Percentiles rank a stretch among this genome's conserved stretches.
phyloP scores from a whole-genome alignment of 2,888 invertebrate genomes.

The Drosophila lutescens region DNA sequence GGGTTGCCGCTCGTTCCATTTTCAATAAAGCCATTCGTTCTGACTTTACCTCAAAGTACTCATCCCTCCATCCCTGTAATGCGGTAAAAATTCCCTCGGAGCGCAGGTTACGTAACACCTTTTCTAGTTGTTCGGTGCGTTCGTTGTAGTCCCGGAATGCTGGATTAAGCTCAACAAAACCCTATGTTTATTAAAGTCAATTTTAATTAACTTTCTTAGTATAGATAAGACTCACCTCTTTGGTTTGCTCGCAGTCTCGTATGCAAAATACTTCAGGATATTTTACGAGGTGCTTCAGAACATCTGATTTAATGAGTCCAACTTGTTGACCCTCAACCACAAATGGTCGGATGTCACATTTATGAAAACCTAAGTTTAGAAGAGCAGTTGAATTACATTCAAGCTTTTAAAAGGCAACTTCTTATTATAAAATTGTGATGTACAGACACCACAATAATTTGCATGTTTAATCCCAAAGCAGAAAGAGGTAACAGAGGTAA shows the following conservation, averaged over 20 bases:
- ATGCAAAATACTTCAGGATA: constrained; percentile 90
- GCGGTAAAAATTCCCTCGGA: constrained; percentile 91
- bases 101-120: constrained; percentile 90
- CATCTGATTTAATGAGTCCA: constrained; percentile 93
- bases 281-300: constrained; percentile 91
- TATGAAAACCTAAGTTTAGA: constrained; percentile 87
- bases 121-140: constrained; percentile 90
- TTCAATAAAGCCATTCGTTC: constrained; percentile 87
- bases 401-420: no score
- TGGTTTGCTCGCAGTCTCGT: constrained; percentile 82
- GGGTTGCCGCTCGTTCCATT: constrained; percentile 97
- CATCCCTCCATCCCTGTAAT: constrained; percentile 96
- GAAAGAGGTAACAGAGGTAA: no score
- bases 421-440: no score
- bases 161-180: constrained; percentile 93
- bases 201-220: background rate
- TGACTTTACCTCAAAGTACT: constrained; percentile 96
- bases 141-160: constrained; percentile 94
- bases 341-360: constrained; percentile 93
- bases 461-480: no score
- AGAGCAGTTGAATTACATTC: background rate
- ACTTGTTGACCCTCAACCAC: constrained; percentile 95
- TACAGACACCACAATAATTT: no score
- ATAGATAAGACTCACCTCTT: constrained; percentile 66
- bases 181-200: constrained; percentile 77